A percentile compares a stretch with the other conserved stretches of the same genome.
phyloP scores from a whole-genome alignment of 2,113 vertebrate genomes.

The Spermophilus dauricus region DNA sequence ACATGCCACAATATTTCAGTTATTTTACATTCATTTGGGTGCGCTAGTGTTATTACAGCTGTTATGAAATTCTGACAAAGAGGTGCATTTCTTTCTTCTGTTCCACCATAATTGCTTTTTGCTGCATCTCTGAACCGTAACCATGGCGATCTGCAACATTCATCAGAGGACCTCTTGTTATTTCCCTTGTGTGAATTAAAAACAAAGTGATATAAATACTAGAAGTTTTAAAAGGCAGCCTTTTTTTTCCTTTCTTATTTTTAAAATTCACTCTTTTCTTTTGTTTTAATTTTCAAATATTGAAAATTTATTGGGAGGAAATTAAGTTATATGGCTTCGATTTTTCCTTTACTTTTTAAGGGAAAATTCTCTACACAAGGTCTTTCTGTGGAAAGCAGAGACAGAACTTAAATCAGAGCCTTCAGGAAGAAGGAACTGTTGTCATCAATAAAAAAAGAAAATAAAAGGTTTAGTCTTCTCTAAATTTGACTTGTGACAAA shows the following conservation, averaged over 20 bases:
- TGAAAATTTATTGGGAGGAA: conserved; percentile 72
- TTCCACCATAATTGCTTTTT: conserved; percentile 94
- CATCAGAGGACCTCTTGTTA: conserved; percentile 93
- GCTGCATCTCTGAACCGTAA: conserved; percentile 93
- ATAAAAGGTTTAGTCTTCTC: conserved; percentile 84
- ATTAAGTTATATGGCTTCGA: conserved; percentile 53
- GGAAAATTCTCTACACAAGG: conserved; percentile 51
- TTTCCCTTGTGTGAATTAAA: conserved; percentile 89
- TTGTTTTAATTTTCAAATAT: neutral
- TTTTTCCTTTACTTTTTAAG: conserved; percentile 78
- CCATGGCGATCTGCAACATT: conserved; percentile 92
- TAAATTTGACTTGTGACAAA: conserved; percentile 84
- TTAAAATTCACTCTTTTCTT: accelerated
- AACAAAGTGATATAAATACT: conserved; percentile 85
- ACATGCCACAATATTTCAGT: conserved; percentile 91
- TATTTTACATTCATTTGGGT: conserved; percentile 91
- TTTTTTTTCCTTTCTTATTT: neutral
- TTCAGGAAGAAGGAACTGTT: conserved; percentile 84
- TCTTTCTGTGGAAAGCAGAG: conserved; percentile 69
- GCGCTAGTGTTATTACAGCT: conserved; percentile 93
- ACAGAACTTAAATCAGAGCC: conserved; percentile 69
- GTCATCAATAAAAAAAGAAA: conserved; percentile 55
- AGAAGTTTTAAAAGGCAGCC: conserved; percentile 82
- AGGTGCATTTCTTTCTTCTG: conserved; percentile 90
- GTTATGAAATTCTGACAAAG: conserved; percentile 94